phyloP scores from a whole-genome alignment of 2,797 vertebrate genomes.

The Pteronotus mesoamericanus region DNA sequence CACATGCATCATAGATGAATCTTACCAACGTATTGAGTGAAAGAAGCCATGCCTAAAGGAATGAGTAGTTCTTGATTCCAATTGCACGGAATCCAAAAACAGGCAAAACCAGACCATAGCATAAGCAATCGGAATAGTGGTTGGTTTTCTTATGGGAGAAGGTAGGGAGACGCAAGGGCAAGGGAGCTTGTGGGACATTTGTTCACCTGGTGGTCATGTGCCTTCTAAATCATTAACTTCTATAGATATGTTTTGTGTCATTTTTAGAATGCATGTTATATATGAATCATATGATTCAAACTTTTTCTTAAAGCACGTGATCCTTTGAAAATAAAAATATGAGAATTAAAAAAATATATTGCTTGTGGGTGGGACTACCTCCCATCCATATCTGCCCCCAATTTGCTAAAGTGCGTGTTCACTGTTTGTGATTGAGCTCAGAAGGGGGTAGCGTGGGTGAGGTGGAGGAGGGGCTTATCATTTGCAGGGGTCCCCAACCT shows the following conservation, averaged over 20 bases:
- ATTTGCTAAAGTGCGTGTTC: neutral
- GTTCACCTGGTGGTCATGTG: neutral
- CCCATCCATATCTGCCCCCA: neutral
- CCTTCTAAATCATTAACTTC: neutral
- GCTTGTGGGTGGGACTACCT: neutral
- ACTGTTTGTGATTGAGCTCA: neutral
- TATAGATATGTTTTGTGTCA: neutral
- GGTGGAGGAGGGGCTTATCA: neutral
- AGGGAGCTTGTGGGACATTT: neutral
- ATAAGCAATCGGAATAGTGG: neutral
- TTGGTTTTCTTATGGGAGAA: neutral
- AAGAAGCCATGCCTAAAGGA: neutral
- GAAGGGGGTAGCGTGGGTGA: neutral
- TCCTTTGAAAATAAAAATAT: conserved; percentile 24
- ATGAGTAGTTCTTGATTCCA: neutral
- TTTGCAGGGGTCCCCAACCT: neutral
- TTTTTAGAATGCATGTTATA: neutral
- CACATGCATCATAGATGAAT: accelerated
- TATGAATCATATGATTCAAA: conserved; percentile 8
- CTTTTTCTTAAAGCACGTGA: neutral
- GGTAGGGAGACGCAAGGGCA: neutral
- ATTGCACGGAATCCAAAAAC: neutral
- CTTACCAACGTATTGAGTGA: neutral
- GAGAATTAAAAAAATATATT: neutral
- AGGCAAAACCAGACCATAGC: neutral